Conservation (phyloP, 2,797 vertebrate genomes). For the Rhynchonycteris naso region DNA sequence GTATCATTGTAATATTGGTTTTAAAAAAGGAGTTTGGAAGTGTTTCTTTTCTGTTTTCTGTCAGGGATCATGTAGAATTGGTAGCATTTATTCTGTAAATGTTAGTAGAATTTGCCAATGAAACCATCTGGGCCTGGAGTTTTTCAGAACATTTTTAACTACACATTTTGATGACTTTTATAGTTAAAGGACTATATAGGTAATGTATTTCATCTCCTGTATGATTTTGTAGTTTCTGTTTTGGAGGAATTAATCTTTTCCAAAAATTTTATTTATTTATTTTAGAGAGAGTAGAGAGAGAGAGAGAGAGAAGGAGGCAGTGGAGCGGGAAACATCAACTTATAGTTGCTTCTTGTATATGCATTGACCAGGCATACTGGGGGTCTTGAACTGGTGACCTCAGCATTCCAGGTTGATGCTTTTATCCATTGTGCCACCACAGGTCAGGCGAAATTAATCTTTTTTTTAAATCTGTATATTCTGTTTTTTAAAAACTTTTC, state of each 20-base stretch:
- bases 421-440: no score
- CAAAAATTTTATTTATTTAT: not conserved
- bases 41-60: constrained; percentile 16
- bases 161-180: not conserved
- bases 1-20: not conserved
- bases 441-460: no score
- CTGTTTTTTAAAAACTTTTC: no score
- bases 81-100: not conserved
- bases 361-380: no score
- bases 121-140: not conserved
- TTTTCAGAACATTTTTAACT: constrained; percentile 16
- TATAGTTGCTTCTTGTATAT: no score
- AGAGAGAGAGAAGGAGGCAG: no score
- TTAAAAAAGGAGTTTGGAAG: constrained; percentile 5
- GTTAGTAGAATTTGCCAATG: constrained; percentile 26
- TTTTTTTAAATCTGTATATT: no score
- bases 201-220: not conserved
- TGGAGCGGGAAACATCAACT: no score
- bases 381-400: no score
- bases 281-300: no score
- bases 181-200: not conserved
- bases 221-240: constrained; percentile 37
- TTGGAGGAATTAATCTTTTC: constrained; percentile 13
- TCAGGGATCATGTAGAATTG: not conserved
- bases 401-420: no score